Base-by-base conservation (phyloP, 2,113 vertebrate species). In the Ailurus styani region DNA sequence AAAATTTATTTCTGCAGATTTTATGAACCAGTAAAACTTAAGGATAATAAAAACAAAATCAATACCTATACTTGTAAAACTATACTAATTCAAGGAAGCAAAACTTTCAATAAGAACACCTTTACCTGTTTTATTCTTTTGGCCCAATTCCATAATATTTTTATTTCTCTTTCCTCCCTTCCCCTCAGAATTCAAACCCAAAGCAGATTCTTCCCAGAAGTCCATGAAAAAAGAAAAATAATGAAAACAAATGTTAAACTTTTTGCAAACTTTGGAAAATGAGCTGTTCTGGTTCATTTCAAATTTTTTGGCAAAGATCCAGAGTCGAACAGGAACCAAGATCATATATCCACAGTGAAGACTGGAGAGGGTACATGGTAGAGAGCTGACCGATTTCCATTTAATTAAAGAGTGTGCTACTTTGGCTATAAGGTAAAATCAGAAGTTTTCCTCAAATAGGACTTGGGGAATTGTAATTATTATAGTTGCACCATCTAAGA, bases 171-270 rank as follows among this genome's bases (percentile, higher is more conserved):
- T 57, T 79, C 77, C 27, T 92, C 14, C 17, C 34, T 94, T 86
- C 52, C 37, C 34, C 12, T 84, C 37, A 45, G 70, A 70, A 70
- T 85, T 29, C 29, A 64, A 93, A 83, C 68, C 45, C 54, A 97
- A 93, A 73, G 66, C 85, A 95, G n/a, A 93, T 87, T 75, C 81
- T 73, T 95, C 62, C 62, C n/a, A 96, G 70, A 94, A 96, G 34
- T 60, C 64, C 27, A 64, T 81, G 37, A 70, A 50, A 75, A 62
- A 86, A 62, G n/a, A 93, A 95, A 97, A 95, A 50, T 15, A 93
- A 82, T 89, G 64, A 93, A 96, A 97, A 77, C 70, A 95, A 98
- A 95, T 91, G 18, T 52, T 57, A 96, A 93, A 91, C 45, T n/a
- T 95, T 91, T 84, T 70, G 6, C 40, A 87, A 95, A 95, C 57